Evolutionary conservation across 2,888 invertebrate genomes (phyloP), one percentile per base, ranked within the genome.

Genomic region (Trisateles emortualis): DNA sequence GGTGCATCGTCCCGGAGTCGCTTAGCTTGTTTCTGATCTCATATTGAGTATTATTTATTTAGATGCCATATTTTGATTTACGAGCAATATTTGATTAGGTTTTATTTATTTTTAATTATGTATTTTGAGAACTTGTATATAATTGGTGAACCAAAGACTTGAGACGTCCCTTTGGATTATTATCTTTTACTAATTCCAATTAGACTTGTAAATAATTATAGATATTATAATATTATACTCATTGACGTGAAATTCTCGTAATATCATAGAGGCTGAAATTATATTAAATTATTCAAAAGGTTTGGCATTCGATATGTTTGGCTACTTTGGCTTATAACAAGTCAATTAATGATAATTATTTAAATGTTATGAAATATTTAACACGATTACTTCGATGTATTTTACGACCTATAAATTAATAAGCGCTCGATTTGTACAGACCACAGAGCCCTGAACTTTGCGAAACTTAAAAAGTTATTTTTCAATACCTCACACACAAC

Each of bases 11-110:
- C 56, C 74, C 70, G 64, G 78, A 73, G 83, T 85, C 79, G 83
- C 84, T 87, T 85, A 76, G 80, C 83, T 90, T 86, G 78, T 88
- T 84, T 88, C 88, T 89, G 92, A 92, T 92, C 92, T 92, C 92
- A 92, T 88, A 82, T 84, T 81, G 87, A 92, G 90, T 92, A 92
- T 92, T 92, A 91, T 90, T 90, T 92, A 91, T 91, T 87, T 89
- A 89, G 89, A 88, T 90, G 92, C 92, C 92, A 92, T 92, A 91
- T 86, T 84, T 86, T 81, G 78, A 81, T 80, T 84, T 78, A 84
- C 76, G 76, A 86, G 83, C 87, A 88, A 88, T 85, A 83, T 80
- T 82, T 73, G 71, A 74, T 80, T 84, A 86, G 78, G 74, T 78
- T 75, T 54, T 83, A 84, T 86, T 87, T 88, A 85, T 86, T 86